Base-by-base conservation (phyloP, 2,113 vertebrate genomes). In the Phylloscopus trochiloides region DNA sequence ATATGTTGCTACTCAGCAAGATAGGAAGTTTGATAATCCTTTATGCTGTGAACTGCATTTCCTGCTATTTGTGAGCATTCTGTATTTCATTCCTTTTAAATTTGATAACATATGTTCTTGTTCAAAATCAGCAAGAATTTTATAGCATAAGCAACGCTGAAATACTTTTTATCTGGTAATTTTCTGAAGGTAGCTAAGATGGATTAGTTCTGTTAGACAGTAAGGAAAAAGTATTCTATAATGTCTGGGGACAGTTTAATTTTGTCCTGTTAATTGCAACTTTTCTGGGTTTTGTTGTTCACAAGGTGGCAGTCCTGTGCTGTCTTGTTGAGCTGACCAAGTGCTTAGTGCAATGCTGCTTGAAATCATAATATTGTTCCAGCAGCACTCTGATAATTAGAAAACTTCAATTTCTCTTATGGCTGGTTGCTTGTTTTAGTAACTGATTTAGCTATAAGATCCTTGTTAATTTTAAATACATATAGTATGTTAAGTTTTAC, bases 261-360 rank as follows among this genome's bases (percentile, higher is more conserved):
- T 73, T 93, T 73, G 24, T 76, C 28, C 40, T 57, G 8, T 25
- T 86, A 19, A 6, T 36, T 36, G 32, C 25, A 62, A 29, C 21
- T 66, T 10, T n/a, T 29, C 5, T 50, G 11, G 3, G 36, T 47
- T 70, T 9, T 43, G 19, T 36, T 54, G 36, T 38, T 65, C 97
- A 92, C 92, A 86, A 92, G 97, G 87, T 96, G 97, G 96, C 96
- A 94, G 96, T 75, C 77, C 92, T 95, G 90, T 63, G 59, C 95
- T 79, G 16, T 82, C 34, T 62, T 52, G 21, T 20, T 63, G 40
- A 68, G 74, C n/a, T 66, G 65, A 55, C 62, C 40, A 55, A 8
- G 48, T 51, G 36, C 67, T 63, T 17, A 20, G 3, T 36, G 68
- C 13, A 26, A 6, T 15, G 65, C 61, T 71, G n/a, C 82, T 88